Evolutionary conservation across 2,797 vertebrate genomes (phyloP), one percentile per base, ranked within the genome.

Genomic region (Acanthopagrus latus): DNA sequence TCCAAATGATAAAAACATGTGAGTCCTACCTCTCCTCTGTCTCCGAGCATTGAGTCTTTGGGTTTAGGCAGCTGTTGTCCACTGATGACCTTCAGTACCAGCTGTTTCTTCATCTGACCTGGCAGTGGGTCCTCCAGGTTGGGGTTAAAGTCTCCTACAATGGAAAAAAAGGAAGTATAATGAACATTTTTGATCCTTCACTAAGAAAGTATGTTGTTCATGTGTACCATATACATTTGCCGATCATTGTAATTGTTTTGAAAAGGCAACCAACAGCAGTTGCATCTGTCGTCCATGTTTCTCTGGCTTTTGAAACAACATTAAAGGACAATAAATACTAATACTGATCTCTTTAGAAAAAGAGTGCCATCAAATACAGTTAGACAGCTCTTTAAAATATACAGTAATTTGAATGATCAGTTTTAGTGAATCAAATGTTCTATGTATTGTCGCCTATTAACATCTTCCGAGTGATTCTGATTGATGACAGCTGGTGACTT

Each of bases 61-160:
- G 98, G 98, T 92, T 99, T 99, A 5, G 98, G 98, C 54, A 99
- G 96, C 86, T 99, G 98, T n/a, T 99, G 98, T 12, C 98, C 98
- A 1, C 98, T 99, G 90, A 99, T 99, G 82, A 99, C 96, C 90
- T 97, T 96, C 12, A 99, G 86, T 51, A 97, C 94, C 80, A 99
- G 92, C 85, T 99, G 98, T 74, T 99, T 99, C 95, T 95, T 98
- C 94, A 97, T 89, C 21, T 96, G 96, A 57, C 95, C 96, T 0
- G 96, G 96, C 72, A 97, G 82, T 0, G 97, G 96, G 64, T 99
- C 98, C 78, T 98, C 97, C 0, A 96, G 92, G 80, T 95, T 95
- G 52, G 97, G 97, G 90, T 98, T 98, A 91, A 99, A 99, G 91
- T 94, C 74, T 83, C 96, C 98, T 99, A 69, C 12, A 27, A 13